Evolutionary conservation across 1,140 invertebrate genomes (phyloP), one percentile per base, ranked within the genome.

Genomic region (Ceratosolen fusciceps): DNA sequence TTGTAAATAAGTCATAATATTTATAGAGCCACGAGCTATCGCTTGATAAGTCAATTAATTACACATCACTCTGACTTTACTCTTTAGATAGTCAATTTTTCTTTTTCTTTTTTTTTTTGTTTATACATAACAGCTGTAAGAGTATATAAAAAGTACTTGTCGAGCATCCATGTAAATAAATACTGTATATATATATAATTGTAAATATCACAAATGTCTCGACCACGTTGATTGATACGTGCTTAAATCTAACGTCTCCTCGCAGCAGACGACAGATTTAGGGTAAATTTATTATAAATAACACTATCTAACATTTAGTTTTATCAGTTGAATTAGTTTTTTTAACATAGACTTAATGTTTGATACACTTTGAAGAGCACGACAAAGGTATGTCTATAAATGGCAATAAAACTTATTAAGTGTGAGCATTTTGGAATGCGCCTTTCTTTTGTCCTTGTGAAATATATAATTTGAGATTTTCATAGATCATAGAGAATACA

Each of bases 311-410:
- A 34, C 56, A 68, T 67, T 65, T 65, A 60, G 58, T 12, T 29
- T 12, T 47, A 65, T 75, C 49, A 58, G 39, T 49, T 24, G 19
- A 68, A 47, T 43, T 77, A 77, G 74, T 37, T 47, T 62, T n/a
- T n/a, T 72, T 78, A 78, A 78, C 19, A 62, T 72, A 62, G 21
- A 72, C 39, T 78, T 72, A 77, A 72, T 78, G 54, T 78, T 79
- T 79, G 10, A 37, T 47, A 77, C 77, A 72, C 77, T 62, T 78
- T 67, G 47, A 79, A 79, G 77, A 79, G 77, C 77, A 54, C 77
- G 8, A 54, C 71, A 54, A 71, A 79, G 77, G 77, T 79, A 79
- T 60, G 77, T 79, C 71, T 39, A 62, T n/a, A 77, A 31, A 70
- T 71, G 67, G 71, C 37, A 37, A 47, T 58, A 71, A 47, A 77